Evolutionary conservation across 2,797 vertebrate genomes (phyloP), one percentile per base, ranked within the genome.

Genomic region (Clarias laeviceps): DNA sequence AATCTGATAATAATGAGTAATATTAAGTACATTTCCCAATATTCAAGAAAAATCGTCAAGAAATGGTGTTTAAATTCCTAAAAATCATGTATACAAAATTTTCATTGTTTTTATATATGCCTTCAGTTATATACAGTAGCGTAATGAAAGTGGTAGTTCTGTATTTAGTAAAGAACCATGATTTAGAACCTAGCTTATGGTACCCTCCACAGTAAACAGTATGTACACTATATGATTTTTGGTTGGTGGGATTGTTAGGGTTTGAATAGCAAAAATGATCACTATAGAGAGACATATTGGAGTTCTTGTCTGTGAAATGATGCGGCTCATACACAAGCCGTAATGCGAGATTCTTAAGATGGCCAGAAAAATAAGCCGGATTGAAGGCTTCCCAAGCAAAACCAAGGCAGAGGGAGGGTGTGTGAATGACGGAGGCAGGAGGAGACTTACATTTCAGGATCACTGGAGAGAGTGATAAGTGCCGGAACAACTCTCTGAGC

Each of bases 391-490:
- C 96, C 93, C 92, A 92, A 92, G 91, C 54, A 91, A 94, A 94
- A 93, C 94, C 83, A 91, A 93, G 89, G 90, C 86, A 85, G 94
- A 95, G 93, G 93, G 92, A 90, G 92, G 92, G 94, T 93, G 93
- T 94, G 88, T 90, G 87, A 89, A 89, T 93, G 91, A 93, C 93
- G 89, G 94, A 94, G 94, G 93, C 93, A 95, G 93, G 91, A 93
- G 92, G 93, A 93, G 95, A 99, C 98, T 99, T 99, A 99, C 98
- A 99, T 99, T 98, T 99, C 98, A 93, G 98, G 98, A 95, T 99
- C 98, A 96, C 97, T 99, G 96, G 98, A 98, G 96, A 99, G 97
- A 95, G 98, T 99, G 97, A 99, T 99, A 96, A 99, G 98, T 97
- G 98, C 98, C 94, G 98, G 98, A 95, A 99, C 98, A 95, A 99